Evolutionary conservation across 2,113 vertebrate genomes (phyloP), one percentile per base, ranked within the genome.

Genomic region (Psilopogon haemacephalus): DNA sequence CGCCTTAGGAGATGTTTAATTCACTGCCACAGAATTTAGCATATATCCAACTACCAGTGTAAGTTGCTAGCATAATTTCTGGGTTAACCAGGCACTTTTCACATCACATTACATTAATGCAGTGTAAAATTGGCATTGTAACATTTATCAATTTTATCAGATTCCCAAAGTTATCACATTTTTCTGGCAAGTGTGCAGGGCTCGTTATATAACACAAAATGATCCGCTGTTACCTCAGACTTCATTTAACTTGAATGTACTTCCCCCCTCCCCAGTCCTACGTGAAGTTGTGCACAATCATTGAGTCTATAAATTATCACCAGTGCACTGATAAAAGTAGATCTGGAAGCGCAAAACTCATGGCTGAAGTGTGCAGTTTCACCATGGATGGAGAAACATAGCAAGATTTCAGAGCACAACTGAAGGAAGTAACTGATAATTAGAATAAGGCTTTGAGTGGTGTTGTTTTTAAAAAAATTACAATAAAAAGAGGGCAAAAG

Each of bases 1-100:
- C 56, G 95, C 89, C 91, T 92, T 65, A 77, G 93, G 94, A 89
- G 70, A 65, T 73, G 37, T 48, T 96, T 91, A 94, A 95, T 93
- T 93, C 93, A 56, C 93, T 94, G 92, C 92, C 84, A 82, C 73
- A 3, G 59, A 93, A 85, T 92, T 94, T 55, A 84, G 73, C 52
- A 80, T 72, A 73, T 71, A 86, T 37, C 46, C 84, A 88, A 52
- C 84, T 69, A 90, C 48, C 69, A 83, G 70, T 59, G 56, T 40
- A 42, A 59, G 64, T 44, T 70, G 73, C 81, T 63, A 95, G 84
- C 76, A 85, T 72, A 83, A 67, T 86, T 87, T 91, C 86, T 92
- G 81, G 89, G 72, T 83, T 94, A 94, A 76, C 55, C 81, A 85
- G 68, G 68, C 85, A 74, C 56, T 83, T 86, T 67, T 68, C 77